phyloP scores from a whole-genome alignment of 2,113 vertebrate species.

The Saccopteryx leptura region DNA sequence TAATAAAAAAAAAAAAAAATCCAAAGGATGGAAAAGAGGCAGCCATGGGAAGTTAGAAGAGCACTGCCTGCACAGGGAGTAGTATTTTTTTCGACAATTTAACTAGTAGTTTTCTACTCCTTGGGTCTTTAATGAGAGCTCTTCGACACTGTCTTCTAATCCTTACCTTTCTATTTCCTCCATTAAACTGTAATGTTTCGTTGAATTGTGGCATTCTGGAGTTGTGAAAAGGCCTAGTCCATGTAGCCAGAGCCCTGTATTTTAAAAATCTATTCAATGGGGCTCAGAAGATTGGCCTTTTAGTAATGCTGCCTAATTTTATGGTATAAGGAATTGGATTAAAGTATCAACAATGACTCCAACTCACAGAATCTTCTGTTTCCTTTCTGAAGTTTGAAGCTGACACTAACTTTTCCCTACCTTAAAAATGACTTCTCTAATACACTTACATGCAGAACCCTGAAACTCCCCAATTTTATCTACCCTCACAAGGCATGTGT shows the following conservation, averaged over 20 bases:
- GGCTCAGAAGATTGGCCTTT: background rate
- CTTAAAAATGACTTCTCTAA: background rate
- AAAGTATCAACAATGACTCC: background rate
- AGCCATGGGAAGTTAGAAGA: no score
- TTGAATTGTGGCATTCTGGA: background rate
- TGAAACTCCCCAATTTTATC: background rate
- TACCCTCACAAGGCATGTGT: background rate
- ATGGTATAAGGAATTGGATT: background rate
- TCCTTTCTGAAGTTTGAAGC: background rate
- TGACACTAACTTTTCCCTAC: background rate
- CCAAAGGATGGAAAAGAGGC: background rate
- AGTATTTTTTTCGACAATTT: background rate
- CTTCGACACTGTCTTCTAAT: background rate
- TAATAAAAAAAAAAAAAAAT: no score
- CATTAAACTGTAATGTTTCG: background rate
- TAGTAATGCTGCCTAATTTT: background rate
- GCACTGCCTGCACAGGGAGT: background rate
- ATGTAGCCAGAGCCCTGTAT: background rate
- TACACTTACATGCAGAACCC: background rate
- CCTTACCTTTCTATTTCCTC: background rate
- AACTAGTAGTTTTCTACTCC: background rate
- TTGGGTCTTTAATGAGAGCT: background rate
- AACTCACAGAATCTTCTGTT: background rate
- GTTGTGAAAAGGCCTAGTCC: background rate
- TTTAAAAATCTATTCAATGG: background rate